A percentile compares a stretch with the other conserved stretches of the same genome.
phyloP scores from a whole-genome alignment of 2,888 invertebrate species.

The Drosophila rellima region DNA sequence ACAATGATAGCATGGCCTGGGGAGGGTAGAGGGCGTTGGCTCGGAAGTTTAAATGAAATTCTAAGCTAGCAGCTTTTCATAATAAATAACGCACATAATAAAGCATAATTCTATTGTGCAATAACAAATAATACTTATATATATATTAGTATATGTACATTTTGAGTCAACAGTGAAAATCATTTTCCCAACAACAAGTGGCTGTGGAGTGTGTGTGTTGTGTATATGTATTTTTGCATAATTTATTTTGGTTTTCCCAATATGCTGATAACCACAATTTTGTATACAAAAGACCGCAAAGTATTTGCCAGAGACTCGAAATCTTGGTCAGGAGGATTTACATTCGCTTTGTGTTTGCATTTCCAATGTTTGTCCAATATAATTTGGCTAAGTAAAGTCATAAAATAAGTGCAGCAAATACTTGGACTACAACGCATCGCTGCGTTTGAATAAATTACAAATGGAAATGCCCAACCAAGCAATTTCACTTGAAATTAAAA shows the following conservation, averaged over 20 bases:
- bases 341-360: constrained; percentile 1
- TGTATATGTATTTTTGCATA: constrained; percentile 63
- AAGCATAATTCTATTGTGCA: constrained; percentile 68
- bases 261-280: constrained; percentile 60
- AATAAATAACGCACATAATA: constrained; percentile 73
- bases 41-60: constrained; percentile 69
- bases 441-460: constrained; percentile 42
- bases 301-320: constrained; percentile 42
- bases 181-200: constrained; percentile 61
- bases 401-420: constrained; percentile 50
- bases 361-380: constrained; percentile 27
- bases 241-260: constrained; percentile 67
- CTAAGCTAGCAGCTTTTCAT: constrained; percentile 75
- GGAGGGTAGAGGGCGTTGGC: neutral
- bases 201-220: constrained; percentile 13
- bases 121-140: constrained; percentile 51
- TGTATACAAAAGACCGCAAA: constrained; percentile 56
- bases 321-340: constrained; percentile 12
- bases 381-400: constrained; percentile 68
- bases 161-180: constrained; percentile 40
- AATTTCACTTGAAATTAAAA: constrained; percentile 36
- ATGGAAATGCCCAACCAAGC: constrained; percentile 39
- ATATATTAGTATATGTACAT: constrained; percentile 9
- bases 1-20: neutral
- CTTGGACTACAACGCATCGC: constrained; percentile 38